These are phyloP conservation scores for Phaetusa simplex DNA, from an alignment of 2,113 vertebrate species.

Conservation along the genomic window DNA sequence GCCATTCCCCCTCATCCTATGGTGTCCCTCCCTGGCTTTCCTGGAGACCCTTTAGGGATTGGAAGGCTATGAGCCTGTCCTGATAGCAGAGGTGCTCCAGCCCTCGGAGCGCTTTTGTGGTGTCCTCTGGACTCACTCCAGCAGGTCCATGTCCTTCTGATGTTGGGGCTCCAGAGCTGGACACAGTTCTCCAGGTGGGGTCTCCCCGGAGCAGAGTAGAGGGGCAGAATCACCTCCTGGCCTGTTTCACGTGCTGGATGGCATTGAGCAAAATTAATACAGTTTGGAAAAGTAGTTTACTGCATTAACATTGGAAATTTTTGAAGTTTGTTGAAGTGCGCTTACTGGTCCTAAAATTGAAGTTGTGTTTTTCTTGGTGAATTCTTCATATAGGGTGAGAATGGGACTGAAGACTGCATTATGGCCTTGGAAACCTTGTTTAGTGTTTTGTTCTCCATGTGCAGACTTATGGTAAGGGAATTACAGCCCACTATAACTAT, in stretches of 20 bases:
- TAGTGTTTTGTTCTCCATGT: conserved; percentile 94
- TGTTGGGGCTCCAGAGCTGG: neutral
- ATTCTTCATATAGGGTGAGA: conserved; percentile 84
- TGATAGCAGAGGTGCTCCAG: neutral
- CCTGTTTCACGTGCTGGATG: neutral
- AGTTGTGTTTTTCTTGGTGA: neutral
- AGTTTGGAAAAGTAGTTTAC: neutral
- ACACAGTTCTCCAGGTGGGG: neutral
- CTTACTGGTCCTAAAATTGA: neutral
- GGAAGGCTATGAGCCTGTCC: neutral
- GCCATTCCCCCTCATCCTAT: neutral
- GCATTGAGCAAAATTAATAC: neutral
- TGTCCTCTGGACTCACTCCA: neutral
- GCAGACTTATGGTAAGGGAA: conserved; percentile 95
- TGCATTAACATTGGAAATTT: neutral
- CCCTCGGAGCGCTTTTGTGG: neutral
- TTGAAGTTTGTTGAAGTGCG: neutral
- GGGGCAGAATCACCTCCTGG: neutral
- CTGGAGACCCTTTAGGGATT: neutral
- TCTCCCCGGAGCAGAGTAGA: neutral
- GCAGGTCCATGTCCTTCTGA: neutral
- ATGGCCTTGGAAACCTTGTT: conserved; percentile 94
- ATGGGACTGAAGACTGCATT: conserved; percentile 88
- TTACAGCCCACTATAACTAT: neutral
- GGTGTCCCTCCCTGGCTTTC: neutral